Evolutionary conservation across 2,888 invertebrate species (phyloP), one percentile per base, ranked within the genome.

Genomic region (Choreutis nemorana): DNA sequence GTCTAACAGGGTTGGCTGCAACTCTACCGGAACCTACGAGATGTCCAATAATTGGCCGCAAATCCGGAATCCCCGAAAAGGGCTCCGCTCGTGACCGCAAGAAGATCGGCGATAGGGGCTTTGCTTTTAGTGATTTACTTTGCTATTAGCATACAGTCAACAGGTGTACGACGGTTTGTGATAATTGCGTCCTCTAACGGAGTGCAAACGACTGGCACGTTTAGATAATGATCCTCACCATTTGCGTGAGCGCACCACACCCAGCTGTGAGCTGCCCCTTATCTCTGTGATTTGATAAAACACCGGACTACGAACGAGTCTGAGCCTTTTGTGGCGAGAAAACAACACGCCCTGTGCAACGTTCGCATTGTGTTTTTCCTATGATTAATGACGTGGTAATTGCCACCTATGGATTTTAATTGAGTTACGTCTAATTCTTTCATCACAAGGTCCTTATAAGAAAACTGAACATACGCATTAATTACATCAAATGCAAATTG

Each of bases 211-310:
- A 59, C 58, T 47, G 49, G 45, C 50, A 52, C 50, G 48, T 58
- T 58, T 48, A 66, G 67, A 66, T 67, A 63, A 62, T 47, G 47
- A 63, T 55, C 56, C 41, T 37, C 38, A 45, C 48, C 52, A 53
- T 58, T 58, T 56, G 53, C 54, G 49, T 45, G 41, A 45, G 46
- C 46, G 46, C 48, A 44, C 37, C 42, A 34, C 23, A 29, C 48
- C 47, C 45, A 47, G 45, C 35, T 39, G 18, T 26, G 5, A 11
- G 14, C 14, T 12, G 28, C 32, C 14, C 34, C 29, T 42, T 44
- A 42, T 41, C 39, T 39, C 33, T 41, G 33, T 28, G 28, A 35
- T 23, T 32, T 37, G 39, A 41, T 40, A 42, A 36, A 42, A 39
- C 35, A 37, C 32, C 36, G 31, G 30, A 42, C 34, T 37, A 37